Conservation (phyloP, 1,140 invertebrate species). For the Oedothorax gibbosus region DNA sequence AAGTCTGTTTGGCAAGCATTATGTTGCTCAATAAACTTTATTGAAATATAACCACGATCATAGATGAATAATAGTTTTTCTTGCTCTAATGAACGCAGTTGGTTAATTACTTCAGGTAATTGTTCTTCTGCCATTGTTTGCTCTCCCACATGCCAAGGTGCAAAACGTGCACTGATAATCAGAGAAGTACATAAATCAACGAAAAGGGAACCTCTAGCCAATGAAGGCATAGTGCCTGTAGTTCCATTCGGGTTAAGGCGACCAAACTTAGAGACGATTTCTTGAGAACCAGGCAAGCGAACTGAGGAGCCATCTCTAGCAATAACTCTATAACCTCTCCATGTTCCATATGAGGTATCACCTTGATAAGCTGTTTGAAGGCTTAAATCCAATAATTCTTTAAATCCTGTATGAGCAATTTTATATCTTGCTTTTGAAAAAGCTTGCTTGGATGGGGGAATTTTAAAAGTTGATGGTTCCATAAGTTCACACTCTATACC, state of each 20-base stretch:
- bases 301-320: too few relatives aligned
- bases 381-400: too few relatives aligned
- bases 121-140: neutral
- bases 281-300: neutral
- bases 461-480: neutral
- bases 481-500: neutral
- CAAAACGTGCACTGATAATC: constrained; percentile 10
- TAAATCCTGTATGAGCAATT: too few relatives aligned
- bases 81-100: neutral
- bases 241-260: neutral
- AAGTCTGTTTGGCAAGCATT: neutral
- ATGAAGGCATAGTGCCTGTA: neutral
- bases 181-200: constrained; percentile 22
- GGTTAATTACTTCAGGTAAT: neutral
- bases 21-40: neutral
- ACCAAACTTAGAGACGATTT: constrained; percentile 1
- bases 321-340: too few relatives aligned
- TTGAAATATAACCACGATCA: neutral
- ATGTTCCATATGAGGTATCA: too few relatives aligned
- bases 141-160: neutral
- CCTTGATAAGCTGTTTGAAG: too few relatives aligned
- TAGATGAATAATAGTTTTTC: constrained; percentile 1
- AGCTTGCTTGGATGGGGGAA: neutral
- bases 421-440: neutral
- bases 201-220: neutral